These are phyloP conservation scores for Carabus problematicus DNA, from an alignment of 2,888 invertebrate species.

Conservation along the genomic window DNA sequence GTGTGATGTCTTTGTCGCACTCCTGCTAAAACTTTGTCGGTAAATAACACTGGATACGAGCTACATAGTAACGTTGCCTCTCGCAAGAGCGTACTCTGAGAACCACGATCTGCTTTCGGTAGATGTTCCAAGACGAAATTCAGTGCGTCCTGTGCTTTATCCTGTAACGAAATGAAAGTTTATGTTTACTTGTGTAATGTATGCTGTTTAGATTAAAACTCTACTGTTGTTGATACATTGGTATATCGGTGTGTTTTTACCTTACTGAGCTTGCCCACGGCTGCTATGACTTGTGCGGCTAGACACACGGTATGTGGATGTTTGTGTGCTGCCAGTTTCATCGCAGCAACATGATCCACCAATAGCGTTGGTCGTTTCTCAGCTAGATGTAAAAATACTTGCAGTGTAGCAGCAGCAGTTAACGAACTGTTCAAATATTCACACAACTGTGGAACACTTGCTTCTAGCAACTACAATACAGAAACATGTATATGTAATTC, in stretches of 20 bases:
- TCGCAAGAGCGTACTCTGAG: constrained; percentile 77
- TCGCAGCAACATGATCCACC: constrained; percentile 72
- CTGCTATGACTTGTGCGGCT: constrained; percentile 74
- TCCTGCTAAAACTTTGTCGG: constrained; percentile 78
- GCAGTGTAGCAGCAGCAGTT: constrained; percentile 70
- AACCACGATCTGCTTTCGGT: constrained; percentile 72
- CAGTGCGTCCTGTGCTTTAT: constrained; percentile 80
- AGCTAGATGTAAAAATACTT: constrained; percentile 78
- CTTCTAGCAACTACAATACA: constrained; percentile 70
- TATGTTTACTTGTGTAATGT: neutral
- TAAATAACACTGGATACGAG: constrained; percentile 80
- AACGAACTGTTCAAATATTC: constrained; percentile 73
- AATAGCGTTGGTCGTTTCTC: constrained; percentile 74
- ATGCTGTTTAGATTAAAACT: neutral
- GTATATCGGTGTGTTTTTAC: constrained; percentile 55
- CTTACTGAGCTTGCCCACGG: constrained; percentile 74
- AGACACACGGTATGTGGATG: constrained; percentile 70
- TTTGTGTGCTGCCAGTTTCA: constrained; percentile 73
- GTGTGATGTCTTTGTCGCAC: constrained; percentile 70
- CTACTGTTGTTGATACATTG: neutral
- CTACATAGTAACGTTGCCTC: constrained; percentile 84
- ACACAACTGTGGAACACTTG: constrained; percentile 81
- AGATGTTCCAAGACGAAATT: constrained; percentile 82
- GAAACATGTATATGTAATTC: constrained; percentile 24
- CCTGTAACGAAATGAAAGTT: constrained; percentile 62